These are phyloP conservation scores for Lucifuga dentata DNA, from an alignment of 2,113 vertebrate species.

Conservation along the genomic window DNA sequence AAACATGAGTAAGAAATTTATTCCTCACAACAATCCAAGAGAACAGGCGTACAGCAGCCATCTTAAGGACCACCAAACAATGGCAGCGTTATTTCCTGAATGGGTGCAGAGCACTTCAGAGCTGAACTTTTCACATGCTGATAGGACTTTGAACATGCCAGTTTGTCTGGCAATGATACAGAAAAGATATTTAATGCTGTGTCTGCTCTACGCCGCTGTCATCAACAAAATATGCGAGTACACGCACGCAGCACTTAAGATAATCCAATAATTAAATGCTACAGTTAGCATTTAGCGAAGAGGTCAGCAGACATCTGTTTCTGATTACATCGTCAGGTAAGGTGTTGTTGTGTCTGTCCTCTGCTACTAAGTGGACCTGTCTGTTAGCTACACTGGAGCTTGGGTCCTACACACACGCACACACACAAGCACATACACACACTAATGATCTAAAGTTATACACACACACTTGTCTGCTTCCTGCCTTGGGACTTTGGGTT, in stretches of 20 bases:
- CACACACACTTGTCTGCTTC: constrained; percentile 69
- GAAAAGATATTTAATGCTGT: background rate
- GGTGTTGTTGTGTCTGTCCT: constrained; percentile 68
- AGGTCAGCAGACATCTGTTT: constrained; percentile 60
- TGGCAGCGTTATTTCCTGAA: background rate
- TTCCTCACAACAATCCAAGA: no score
- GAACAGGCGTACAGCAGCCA: no score
- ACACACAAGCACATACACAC: constrained; percentile 31
- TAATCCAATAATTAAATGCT: constrained; percentile 1
- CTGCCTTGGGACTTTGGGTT: constrained; percentile 62
- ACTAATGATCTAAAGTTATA: constrained; percentile 61
- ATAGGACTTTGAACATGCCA: background rate
- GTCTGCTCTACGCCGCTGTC: background rate
- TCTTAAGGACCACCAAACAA: background rate
- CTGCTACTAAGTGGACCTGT: constrained; percentile 65
- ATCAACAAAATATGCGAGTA: constrained; percentile 34
- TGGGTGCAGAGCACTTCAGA: background rate
- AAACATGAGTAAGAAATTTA: no score
- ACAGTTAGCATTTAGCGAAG: background rate
- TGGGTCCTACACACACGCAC: constrained; percentile 23
- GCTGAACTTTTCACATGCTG: background rate
- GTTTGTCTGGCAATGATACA: constrained; percentile 4
- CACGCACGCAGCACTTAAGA: background rate
- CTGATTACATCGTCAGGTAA: constrained; percentile 42
- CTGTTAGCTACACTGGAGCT: constrained; percentile 54